Percentiles rank a stretch among this genome's conserved stretches.
Conservation (phyloP, 2,113 vertebrate species). For the Boleophthalmus pectinirostris region DNA sequence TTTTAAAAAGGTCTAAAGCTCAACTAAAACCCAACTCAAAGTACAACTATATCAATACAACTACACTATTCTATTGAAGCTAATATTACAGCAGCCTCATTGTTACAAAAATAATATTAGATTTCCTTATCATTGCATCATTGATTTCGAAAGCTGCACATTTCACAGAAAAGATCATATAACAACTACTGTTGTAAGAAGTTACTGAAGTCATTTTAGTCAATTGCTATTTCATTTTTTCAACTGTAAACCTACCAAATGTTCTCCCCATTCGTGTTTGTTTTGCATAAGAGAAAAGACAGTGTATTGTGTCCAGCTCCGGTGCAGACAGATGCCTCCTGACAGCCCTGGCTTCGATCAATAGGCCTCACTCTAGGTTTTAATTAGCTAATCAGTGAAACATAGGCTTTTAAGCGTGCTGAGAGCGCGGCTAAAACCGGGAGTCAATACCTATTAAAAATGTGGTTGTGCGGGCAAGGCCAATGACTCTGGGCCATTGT, state of each 20-base stretch:
- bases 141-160: too few relatives aligned
- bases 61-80: background rate
- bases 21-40: background rate
- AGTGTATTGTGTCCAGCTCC: constrained; percentile 29
- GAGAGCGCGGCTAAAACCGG: constrained; percentile 56
- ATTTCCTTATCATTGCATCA: background rate
- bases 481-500: constrained; percentile 35
- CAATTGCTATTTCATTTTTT: background rate
- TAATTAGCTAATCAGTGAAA: constrained; percentile 78
- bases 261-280: background rate
- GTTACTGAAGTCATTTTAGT: background rate
- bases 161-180: too few relatives aligned
- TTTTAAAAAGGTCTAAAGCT: too few relatives aligned
- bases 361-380: constrained; percentile 69
- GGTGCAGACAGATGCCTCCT: constrained; percentile 57
- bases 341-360: constrained; percentile 54
- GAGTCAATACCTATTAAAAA: constrained; percentile 75
- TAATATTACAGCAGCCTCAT: background rate
- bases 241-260: background rate
- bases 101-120: background rate
- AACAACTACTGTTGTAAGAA: too few relatives aligned
- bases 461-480: constrained; percentile 22
- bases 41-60: background rate
- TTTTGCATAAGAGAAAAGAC: background rate
- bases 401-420: constrained; percentile 73